Conservation (phyloP, 2,797 vertebrate species). For the Stomatorhinus walkeri region DNA sequence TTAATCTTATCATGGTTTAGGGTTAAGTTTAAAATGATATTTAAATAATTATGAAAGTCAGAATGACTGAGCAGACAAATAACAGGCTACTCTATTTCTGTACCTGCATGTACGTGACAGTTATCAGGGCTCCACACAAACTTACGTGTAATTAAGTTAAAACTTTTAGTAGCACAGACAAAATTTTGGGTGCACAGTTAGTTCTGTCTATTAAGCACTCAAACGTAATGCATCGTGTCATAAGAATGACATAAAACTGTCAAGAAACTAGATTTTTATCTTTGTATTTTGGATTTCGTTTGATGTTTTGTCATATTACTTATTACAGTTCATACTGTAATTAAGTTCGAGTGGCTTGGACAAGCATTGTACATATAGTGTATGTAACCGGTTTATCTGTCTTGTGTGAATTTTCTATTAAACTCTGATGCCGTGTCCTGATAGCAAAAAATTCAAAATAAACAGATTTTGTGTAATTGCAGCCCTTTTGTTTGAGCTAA, state of each 20-base stretch:
- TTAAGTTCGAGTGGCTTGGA: neutral
- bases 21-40: neutral
- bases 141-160: too few relatives aligned
- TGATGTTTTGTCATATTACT: neutral
- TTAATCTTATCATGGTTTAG: neutral
- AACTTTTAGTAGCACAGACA: neutral
- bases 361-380: neutral
- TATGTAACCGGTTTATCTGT: neutral
- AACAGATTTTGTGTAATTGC: too few relatives aligned
- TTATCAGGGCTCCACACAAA: neutral
- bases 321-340: neutral
- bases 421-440: neutral
- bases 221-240: neutral
- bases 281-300: neutral
- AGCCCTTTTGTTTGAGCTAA: neutral
- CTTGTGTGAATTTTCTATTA: neutral
- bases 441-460: neutral
- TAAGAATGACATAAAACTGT: neutral
- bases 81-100: neutral
- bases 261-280: neutral
- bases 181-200: neutral
- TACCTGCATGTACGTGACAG: neutral
- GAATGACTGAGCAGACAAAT: neutral
- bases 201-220: neutral
- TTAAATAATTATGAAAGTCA: neutral